A percentile compares a stretch with the other conserved stretches of the same genome.
Conservation (phyloP, 2,888 invertebrate genomes). For the Sylvicola cinctus region DNA sequence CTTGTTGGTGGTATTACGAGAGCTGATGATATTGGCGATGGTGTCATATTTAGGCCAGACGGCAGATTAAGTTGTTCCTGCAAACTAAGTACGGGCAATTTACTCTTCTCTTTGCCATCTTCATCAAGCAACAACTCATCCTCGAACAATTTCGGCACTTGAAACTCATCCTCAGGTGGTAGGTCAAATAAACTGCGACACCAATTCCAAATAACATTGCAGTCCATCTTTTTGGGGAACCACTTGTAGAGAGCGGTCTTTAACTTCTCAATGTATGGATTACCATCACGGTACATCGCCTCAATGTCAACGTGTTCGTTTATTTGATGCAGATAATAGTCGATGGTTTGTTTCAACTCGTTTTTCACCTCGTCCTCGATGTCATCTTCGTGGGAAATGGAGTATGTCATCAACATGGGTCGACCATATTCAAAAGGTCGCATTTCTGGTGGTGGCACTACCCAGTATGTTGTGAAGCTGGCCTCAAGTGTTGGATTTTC, state of each 20-base stretch:
- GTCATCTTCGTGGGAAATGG: constrained; percentile 64
- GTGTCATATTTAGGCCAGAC: constrained; percentile 26
- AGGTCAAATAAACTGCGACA: constrained; percentile 56
- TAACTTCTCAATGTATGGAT: constrained; percentile 65
- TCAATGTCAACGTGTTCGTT: constrained; percentile 43
- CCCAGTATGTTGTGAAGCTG: constrained; percentile 76
- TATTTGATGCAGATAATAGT: constrained; percentile 53
- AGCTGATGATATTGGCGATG: constrained; percentile 19
- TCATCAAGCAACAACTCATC: constrained; percentile 2
- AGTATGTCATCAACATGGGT: constrained; percentile 77
- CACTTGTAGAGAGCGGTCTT: constrained; percentile 63
- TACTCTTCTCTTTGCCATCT: constrained; percentile 4
- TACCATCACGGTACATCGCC: constrained; percentile 28
- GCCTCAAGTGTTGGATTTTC: constrained; percentile 66
- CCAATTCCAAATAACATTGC: constrained; percentile 57
- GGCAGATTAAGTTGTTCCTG: constrained; percentile 24
- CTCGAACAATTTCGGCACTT: constrained; percentile 23
- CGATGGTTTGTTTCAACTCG: constrained; percentile 68
- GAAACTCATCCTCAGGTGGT: constrained; percentile 48
- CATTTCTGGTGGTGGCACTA: constrained; percentile 86
- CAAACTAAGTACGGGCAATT: constrained; percentile 20
- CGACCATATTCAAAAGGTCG: constrained; percentile 81
- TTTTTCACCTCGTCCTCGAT: constrained; percentile 61
- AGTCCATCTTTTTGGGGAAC: constrained; percentile 52
- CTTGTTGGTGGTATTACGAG: constrained; percentile 8